Percentiles rank a stretch among this genome's conserved stretches.
These are phyloP conservation scores for Lindbergichthys nudifrons DNA, from an alignment of 2,797 vertebrate genomes.

Conservation along the genomic window DNA sequence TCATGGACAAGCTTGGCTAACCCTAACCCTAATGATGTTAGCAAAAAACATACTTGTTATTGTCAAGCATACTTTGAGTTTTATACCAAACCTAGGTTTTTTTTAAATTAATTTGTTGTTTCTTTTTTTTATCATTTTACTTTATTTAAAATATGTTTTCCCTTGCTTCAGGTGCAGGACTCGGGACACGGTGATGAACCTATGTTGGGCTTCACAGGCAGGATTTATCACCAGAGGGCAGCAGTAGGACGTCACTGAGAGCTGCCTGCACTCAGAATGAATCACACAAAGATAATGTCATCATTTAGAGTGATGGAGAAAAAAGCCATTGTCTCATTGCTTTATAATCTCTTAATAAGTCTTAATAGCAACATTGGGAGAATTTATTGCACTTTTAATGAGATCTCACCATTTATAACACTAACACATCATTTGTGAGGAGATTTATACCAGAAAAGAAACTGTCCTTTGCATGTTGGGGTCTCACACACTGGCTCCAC, in stretches of 20 bases:
- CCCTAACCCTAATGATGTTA: no score
- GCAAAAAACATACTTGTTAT: no score
- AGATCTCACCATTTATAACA: slow-evolving; percentile 1
- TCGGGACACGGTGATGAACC: background rate
- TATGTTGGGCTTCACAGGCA: background rate
- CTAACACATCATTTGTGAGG: background rate
- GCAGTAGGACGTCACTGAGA: slow-evolving; percentile 56
- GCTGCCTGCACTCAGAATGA: background rate
- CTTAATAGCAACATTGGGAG: slow-evolving; percentile 2
- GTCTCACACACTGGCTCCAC: slow-evolving; percentile 21
- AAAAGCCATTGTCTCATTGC: background rate
- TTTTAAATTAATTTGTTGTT: no score
- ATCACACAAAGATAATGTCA: slow-evolving; percentile 3
- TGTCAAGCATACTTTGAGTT: no score
- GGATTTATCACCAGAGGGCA: slow-evolving; percentile 65
- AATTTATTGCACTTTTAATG: slow-evolving; percentile 1
- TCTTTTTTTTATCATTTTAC: background rate
- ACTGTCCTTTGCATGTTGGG: slow-evolving; percentile 8
- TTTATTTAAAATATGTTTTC: background rate
- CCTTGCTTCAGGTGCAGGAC: background rate
- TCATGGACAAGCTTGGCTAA: no score
- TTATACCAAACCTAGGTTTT: no score
- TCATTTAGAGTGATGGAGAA: background rate
- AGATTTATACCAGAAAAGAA: slow-evolving; percentile 19
- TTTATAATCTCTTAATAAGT: background rate